Percentiles rank a stretch among this genome's conserved stretches.
phyloP scores from a whole-genome alignment of 2,888 invertebrate genomes.

The Atethmia centrago region DNA sequence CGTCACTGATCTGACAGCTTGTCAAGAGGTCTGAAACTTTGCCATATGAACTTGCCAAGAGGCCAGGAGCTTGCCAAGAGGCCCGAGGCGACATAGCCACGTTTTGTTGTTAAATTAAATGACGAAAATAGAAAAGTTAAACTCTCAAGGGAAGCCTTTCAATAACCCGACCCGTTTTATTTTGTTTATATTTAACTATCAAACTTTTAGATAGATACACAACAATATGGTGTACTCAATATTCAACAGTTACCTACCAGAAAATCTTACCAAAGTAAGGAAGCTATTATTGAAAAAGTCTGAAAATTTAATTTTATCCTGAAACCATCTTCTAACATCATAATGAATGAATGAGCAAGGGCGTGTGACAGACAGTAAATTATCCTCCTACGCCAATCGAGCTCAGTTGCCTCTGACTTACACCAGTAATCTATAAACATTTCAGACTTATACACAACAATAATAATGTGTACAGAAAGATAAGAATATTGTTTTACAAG shows the following conservation, averaged over 20 bases:
- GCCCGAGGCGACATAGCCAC: too few relatives aligned
- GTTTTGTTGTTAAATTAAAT: too few relatives aligned
- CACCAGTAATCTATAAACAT: constrained; percentile 9
- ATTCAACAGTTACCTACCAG: not conserved
- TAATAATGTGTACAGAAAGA: too few relatives aligned
- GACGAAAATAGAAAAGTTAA: too few relatives aligned
- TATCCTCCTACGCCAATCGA: constrained; percentile 13
- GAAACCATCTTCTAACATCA: not conserved
- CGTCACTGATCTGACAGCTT: too few relatives aligned
- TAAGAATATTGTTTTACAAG: not conserved
- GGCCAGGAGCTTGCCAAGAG: too few relatives aligned
- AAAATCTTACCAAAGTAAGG: not conserved
- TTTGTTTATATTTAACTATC: too few relatives aligned
- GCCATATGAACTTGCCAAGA: too few relatives aligned
- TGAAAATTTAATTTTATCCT: constrained; percentile 7
- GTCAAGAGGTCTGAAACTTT: too few relatives aligned
- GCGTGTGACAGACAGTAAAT: constrained; percentile 7
- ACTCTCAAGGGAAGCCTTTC: too few relatives aligned
- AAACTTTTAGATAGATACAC: not conserved
- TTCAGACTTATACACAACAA: not conserved
- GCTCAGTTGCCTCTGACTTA: constrained; percentile 26
- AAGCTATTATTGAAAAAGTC: not conserved
- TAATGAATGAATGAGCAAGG: constrained; percentile 23
- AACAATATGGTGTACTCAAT: not conserved
- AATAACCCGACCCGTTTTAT: too few relatives aligned